Percentiles rank a stretch among this genome's conserved stretches.
phyloP scores from a whole-genome alignment of 2,888 invertebrate genomes.

The Corbicula japonica region DNA sequence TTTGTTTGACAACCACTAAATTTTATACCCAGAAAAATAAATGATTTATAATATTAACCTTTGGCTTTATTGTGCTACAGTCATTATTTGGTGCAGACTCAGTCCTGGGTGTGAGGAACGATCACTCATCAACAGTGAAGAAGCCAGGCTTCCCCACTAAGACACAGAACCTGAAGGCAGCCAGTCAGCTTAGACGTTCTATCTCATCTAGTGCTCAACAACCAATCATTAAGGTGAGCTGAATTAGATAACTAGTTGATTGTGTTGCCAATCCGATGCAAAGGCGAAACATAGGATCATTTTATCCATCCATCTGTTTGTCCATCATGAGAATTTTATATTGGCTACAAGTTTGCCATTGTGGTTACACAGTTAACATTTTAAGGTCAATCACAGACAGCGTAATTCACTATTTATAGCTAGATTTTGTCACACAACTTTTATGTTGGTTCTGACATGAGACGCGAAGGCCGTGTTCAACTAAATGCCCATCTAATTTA shows the following conservation, averaged over 20 bases:
- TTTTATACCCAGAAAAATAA: background rate
- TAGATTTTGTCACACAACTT: no score
- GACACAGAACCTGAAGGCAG: conserved; percentile 81
- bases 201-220: conserved; percentile 74
- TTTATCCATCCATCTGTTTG: background rate
- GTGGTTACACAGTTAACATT: background rate
- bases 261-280: no score
- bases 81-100: conserved; percentile 73
- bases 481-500: no score
- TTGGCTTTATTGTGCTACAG: conserved; percentile 35
- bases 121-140: conserved; percentile 88
- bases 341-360: background rate
- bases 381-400: background rate
- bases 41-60: background rate
- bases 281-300: no score
- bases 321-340: background rate
- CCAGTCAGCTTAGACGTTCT: conserved; percentile 88
- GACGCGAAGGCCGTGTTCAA: no score
- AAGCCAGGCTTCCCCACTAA: conserved; percentile 88
- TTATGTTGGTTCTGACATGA: no score
- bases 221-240: conserved; percentile 82
- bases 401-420: no score
- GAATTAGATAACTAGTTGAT: no score
- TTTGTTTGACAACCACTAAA: background rate
- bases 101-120: conserved; percentile 87